Conservation (phyloP, 2,888 invertebrate species). For the Mystacides longicornis region DNA sequence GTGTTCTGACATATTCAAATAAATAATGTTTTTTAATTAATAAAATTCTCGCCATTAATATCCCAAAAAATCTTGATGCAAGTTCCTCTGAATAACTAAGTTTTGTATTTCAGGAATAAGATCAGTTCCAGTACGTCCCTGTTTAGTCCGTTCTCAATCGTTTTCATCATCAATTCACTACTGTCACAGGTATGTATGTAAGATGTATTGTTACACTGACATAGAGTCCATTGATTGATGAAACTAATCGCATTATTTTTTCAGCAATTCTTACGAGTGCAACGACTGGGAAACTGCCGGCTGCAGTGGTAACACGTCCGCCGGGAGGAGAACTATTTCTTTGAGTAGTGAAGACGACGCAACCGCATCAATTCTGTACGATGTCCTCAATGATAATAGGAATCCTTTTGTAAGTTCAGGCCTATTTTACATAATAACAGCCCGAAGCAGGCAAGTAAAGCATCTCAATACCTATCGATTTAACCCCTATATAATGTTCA, state of each 20-base stretch:
- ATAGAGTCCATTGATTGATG: no score
- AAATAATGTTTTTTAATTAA: no score
- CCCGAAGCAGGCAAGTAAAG: no score
- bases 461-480: no score
- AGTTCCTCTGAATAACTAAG: no score
- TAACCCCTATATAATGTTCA: no score
- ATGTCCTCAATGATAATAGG: not conserved
- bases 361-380: conserved; percentile 24
- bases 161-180: not conserved
- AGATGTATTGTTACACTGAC: no score
- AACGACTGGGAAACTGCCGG: conserved; percentile 12
- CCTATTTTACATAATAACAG: no score
- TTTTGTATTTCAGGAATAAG: not conserved
- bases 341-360: conserved; percentile 57
- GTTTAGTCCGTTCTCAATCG: not conserved
- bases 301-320: conserved; percentile 28
- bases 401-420: not conserved
- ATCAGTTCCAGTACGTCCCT: not conserved
- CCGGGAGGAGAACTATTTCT: conserved; percentile 55
- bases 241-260: no score
- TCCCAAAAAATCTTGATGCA: no score
- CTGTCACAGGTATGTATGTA: not conserved
- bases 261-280: conserved; percentile 22
- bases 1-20: no score
- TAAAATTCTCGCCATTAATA: no score